phyloP scores from a whole-genome alignment of 2,888 invertebrate genomes.

The Aricia artaxerxes region DNA sequence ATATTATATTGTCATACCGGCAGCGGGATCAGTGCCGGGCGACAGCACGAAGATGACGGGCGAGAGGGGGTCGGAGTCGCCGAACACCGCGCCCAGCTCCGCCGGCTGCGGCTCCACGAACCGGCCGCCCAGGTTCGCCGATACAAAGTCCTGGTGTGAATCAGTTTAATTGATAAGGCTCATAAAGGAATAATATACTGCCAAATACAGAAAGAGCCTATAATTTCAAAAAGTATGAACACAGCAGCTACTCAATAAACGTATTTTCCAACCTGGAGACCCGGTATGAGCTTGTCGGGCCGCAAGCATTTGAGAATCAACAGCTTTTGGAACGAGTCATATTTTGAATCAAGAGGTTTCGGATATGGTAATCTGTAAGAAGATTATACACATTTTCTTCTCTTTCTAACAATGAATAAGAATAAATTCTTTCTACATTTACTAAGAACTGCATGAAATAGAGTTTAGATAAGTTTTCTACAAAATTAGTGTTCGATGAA shows the following conservation, averaged over 20 bases:
- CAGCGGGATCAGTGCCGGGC: conserved; percentile 94
- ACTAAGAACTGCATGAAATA: too few species aligned
- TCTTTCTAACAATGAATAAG: not conserved
- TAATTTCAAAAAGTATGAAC: too few species aligned
- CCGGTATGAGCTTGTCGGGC: conserved; percentile 91
- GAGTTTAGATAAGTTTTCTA: too few species aligned
- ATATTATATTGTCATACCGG: conserved; percentile 47
- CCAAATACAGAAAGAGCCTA: too few species aligned
- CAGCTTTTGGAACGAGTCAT: conserved; percentile 88
- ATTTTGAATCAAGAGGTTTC: conserved; percentile 80
- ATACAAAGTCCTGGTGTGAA: conserved; percentile 81
- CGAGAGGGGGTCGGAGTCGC: conserved; percentile 87
- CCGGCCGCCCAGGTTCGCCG: conserved; percentile 84
- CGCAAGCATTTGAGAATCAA: conserved; percentile 89
- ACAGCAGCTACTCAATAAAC: not conserved
- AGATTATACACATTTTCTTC: not conserved
- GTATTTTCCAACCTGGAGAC: conserved; percentile 70
- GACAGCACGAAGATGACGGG: conserved; percentile 94
- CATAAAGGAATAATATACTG: too few species aligned
- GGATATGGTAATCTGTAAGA: conserved; percentile 82
- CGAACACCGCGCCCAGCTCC: conserved; percentile 89
- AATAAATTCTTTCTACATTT: too few species aligned
- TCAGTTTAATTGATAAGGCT: not conserved
- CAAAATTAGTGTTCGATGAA: too few species aligned
- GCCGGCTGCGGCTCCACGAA: conserved; percentile 94